phyloP scores from a whole-genome alignment of 2,888 invertebrate species.

The Trissoscelio sp. region DNA sequence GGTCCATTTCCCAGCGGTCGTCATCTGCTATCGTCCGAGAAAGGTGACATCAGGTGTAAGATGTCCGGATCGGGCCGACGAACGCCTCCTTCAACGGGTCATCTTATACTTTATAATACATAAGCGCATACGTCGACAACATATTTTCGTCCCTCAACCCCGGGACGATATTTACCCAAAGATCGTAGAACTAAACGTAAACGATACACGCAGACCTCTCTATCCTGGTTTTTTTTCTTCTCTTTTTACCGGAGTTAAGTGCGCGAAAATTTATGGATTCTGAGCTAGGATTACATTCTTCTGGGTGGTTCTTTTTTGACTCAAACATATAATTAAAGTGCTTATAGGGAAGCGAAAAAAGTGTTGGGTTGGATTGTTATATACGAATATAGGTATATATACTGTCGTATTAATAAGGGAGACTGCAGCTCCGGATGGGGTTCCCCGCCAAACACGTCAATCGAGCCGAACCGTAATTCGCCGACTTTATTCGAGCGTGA shows the following conservation, averaged over 20 bases:
- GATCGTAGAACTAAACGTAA: conserved; percentile 53
- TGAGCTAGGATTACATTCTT: conserved; percentile 74
- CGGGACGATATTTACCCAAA: conserved; percentile 40
- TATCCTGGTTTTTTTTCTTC: conserved; percentile 5
- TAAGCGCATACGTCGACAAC: conserved; percentile 25
- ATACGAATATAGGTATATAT: background rate
- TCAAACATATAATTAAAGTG: background rate
- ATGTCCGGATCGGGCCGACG: conserved; percentile 71
- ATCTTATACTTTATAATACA: conserved; percentile 75
- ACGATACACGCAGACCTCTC: conserved; percentile 39
- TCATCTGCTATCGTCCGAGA: conserved; percentile 77
- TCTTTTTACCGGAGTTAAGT: conserved; percentile 38
- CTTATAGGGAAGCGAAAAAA: too few species aligned
- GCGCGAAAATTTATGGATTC: conserved; percentile 66
- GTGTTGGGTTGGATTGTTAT: too few species aligned
- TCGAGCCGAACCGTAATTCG: conserved; percentile 71
- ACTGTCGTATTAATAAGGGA: conserved; percentile 1
- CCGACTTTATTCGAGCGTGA: conserved; percentile 68
- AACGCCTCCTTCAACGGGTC: conserved; percentile 73
- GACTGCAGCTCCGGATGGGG: conserved; percentile 16
- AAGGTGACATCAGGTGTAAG: conserved; percentile 74
- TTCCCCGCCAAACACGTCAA: conserved; percentile 62
- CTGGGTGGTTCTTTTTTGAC: conserved; percentile 74
- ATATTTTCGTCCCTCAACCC: conserved; percentile 46
- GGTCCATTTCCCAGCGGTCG: conserved; percentile 83